Evolutionary conservation across 1,140 invertebrate species (phyloP), one percentile per base, ranked within the genome.

Genomic region (Orussus abietinus): DNA sequence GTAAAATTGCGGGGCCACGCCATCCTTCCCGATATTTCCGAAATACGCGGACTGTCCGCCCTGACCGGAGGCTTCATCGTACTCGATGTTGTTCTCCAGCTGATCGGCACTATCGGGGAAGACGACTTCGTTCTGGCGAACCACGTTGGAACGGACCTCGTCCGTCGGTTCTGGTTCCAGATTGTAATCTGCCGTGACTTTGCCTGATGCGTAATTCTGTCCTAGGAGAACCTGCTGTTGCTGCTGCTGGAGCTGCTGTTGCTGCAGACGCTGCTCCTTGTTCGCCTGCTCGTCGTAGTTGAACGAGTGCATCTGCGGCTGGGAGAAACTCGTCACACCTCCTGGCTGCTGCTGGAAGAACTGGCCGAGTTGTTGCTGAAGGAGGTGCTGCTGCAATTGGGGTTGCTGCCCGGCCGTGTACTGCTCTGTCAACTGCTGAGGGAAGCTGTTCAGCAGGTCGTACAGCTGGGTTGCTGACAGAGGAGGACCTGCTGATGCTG

Each of bases 401-500:
- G 68, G 65, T 31, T 75, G 70, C 32, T 72, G 66, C 1, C 64
- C 62, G 15, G 45, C 34, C 4, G 41, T 33, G 53, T 70, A 77
- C 18, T 73, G 71, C 0, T 72, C 62, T 2, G 64, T 58, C 5
- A 77, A 49, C 47, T 77, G 75, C 15, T 75, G 62, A 0, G 76
- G 72, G 34, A 72, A 69, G 11, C 68, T 72, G 42, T 76, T 75
- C 5, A 80, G 47, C 2, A 80, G 53, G 17, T 75, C 69, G 47
- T 79, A 78, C 2, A 82, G 51, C 44, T 83, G 77, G 13, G 74
- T 70, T 3, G 76, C 66, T 11, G 75, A 75, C 10, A 81, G 45
- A 2, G 73, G 55, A 13, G 66, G 55, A 0, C 49, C 58, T 19
- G 62, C 52, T 0, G 46, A 50, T 42, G 50, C 57, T 49, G 59